Percentiles rank a stretch among this genome's conserved stretches.
These are phyloP conservation scores for Acomys russatus DNA, from an alignment of 2,797 vertebrate species.

Conservation along the genomic window DNA sequence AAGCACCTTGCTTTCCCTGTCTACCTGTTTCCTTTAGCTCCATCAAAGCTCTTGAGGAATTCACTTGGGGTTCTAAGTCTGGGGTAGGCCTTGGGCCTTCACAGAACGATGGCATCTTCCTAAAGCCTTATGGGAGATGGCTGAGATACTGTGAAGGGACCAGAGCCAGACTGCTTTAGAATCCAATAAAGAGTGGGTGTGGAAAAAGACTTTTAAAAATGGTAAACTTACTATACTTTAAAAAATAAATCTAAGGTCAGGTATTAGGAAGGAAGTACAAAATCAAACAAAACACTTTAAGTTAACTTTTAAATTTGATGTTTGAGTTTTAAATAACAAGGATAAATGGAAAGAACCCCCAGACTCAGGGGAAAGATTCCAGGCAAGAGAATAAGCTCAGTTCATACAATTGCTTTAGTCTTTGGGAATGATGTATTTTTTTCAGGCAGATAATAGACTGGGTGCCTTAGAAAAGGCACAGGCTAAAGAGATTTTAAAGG, in stretches of 20 bases:
- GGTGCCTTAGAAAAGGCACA: not conserved
- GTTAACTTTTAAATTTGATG: not conserved
- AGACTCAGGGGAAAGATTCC: not conserved
- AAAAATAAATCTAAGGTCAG: not conserved
- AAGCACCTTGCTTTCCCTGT: slow-evolving; percentile 21
- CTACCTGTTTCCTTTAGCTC: not conserved
- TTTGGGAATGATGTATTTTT: not conserved
- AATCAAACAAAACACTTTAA: not conserved
- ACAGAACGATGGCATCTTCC: slow-evolving; percentile 94
- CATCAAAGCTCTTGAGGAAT: not conserved
- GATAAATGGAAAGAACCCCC: not conserved
- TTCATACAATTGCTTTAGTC: not conserved
- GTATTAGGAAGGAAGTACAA: not conserved
- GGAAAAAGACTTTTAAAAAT: slow-evolving; percentile 46
- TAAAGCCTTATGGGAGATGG: slow-evolving; percentile 89
- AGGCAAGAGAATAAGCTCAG: not conserved
- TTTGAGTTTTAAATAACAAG: not conserved
- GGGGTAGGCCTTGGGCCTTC: slow-evolving; percentile 89
- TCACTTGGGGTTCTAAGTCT: not conserved
- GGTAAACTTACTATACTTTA: not conserved
- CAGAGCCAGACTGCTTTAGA: slow-evolving; percentile 24
- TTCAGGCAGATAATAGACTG: not conserved
- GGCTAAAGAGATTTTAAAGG: not conserved
- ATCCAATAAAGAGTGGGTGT: slow-evolving; percentile 85
- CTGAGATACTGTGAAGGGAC: slow-evolving; percentile 90